Evolutionary conservation across 1,140 invertebrate genomes (phyloP).

Genomic region (Oryctes rhinoceros): DNA sequence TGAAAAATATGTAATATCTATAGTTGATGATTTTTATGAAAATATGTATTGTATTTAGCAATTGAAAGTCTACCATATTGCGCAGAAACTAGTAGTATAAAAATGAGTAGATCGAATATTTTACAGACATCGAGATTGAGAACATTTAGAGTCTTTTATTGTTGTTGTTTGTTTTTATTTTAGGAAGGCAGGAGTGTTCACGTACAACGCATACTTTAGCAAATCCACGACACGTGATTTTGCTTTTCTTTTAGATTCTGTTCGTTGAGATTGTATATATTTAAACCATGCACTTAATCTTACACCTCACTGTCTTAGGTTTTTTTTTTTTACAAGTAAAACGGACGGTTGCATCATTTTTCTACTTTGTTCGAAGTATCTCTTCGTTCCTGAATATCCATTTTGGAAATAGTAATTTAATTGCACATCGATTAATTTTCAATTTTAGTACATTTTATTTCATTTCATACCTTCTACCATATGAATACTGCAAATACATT

Average conservation of each 20-base stretch:
- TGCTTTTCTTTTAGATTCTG: conserved; percentile 9
- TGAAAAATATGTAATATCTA: conserved; percentile 35
- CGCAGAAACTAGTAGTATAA: conserved; percentile 58
- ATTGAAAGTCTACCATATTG: conserved; percentile 47
- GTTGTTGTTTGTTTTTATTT: conserved; percentile 37
- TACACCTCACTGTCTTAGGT: conserved; percentile 22
- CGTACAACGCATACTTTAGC: conserved; percentile 12
- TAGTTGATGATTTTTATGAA: conserved; percentile 53
- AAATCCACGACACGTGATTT: not conserved
- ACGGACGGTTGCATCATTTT: conserved; percentile 33
- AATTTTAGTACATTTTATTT: not conserved
- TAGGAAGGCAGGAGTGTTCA: conserved; percentile 45
- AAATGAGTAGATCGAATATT: conserved; percentile 59
- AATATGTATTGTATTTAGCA: conserved; percentile 59
- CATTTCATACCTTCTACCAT: conserved; percentile 10
- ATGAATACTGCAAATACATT: conserved; percentile 10
- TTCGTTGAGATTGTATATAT: conserved; percentile 11
- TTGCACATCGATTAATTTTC: conserved; percentile 21
- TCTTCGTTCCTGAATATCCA: conserved; percentile 35
- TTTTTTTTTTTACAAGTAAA: conserved; percentile 27
- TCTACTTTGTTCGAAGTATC: conserved; percentile 35
- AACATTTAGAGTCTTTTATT: conserved; percentile 52
- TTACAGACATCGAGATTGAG: conserved; percentile 58
- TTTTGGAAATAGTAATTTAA: conserved; percentile 32
- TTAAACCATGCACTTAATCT: conserved; percentile 36